These are phyloP conservation scores for Rutilus rutilus DNA, from an alignment of 2,113 vertebrate species.

Conservation along the genomic window DNA sequence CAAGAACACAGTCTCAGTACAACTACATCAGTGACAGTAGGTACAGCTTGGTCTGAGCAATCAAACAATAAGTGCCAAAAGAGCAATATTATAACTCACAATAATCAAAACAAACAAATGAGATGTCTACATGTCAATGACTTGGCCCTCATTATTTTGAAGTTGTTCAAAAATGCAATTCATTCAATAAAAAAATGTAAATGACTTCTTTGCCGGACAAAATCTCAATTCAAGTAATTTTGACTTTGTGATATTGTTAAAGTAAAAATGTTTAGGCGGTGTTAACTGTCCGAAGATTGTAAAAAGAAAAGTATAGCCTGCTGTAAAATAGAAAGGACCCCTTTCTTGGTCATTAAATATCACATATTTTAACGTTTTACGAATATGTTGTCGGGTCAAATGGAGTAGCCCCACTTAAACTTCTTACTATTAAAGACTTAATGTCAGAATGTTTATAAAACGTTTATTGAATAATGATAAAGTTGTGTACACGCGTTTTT, in stretches of 20 bases:
- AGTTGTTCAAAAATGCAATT: background rate
- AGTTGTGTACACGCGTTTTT: background rate
- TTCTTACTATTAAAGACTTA: background rate
- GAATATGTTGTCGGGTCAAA: background rate
- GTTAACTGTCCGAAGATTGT: background rate
- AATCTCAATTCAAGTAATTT: background rate
- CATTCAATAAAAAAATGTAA: background rate
- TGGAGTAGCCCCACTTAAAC: background rate
- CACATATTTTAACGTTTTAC: too few relatives aligned
- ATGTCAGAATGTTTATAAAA: background rate
- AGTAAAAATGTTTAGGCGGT: background rate
- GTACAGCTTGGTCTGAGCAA: background rate
- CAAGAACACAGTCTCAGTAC: background rate
- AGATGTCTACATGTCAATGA: background rate
- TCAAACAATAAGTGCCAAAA: background rate
- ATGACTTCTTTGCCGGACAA: background rate
- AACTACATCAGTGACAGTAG: background rate
- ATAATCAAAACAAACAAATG: background rate
- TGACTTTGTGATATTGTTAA: background rate
- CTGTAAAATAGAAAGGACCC: too few relatives aligned
- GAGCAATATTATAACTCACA: background rate
- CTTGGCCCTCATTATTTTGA: background rate
- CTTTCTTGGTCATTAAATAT: too few relatives aligned
- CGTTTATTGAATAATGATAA: background rate
- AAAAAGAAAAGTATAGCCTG: too few relatives aligned